A percentile compares a stretch with the other conserved stretches of the same genome.
Evolutionary conservation across 2,888 invertebrate species (phyloP).

Genomic region (Leptothorax acervorum): DNA sequence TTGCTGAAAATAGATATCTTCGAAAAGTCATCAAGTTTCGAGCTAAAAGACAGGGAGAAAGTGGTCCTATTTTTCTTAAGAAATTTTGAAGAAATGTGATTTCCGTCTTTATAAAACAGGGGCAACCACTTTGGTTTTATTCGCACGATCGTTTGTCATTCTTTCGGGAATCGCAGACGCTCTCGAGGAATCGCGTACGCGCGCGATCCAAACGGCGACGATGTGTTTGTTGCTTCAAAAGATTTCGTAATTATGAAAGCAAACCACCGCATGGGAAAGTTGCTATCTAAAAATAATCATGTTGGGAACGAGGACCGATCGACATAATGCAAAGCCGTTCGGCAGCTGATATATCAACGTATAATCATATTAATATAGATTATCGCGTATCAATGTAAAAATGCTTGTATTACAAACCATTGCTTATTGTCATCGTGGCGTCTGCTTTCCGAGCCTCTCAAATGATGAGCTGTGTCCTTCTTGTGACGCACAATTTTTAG

Average conservation of each 20-base stretch:
- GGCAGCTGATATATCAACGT: neutral
- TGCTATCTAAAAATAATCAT: constrained; percentile 68
- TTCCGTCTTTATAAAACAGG: neutral
- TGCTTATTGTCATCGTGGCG: constrained; percentile 89
- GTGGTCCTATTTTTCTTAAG: neutral
- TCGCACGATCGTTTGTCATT: constrained; percentile 29
- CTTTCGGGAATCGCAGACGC: constrained; percentile 27
- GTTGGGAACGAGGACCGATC: constrained; percentile 44
- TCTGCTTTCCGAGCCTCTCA: constrained; percentile 89
- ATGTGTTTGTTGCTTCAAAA: constrained; percentile 70
- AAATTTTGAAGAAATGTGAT: constrained; percentile 1
- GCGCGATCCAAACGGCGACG: neutral
- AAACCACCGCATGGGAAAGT: constrained; percentile 73
- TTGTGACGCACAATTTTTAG: constrained; percentile 89
- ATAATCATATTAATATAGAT: neutral
- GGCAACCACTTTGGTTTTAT: constrained; percentile 2
- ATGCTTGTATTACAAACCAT: constrained; percentile 84
- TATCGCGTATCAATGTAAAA: neutral
- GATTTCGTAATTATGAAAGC: constrained; percentile 78
- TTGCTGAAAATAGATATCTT: neutral
- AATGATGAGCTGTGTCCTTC: constrained; percentile 89
- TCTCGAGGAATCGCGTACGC: constrained; percentile 18
- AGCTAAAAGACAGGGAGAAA: neutral
- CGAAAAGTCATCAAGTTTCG: neutral
- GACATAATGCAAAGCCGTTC: constrained; percentile 22